Conservation (phyloP, 1,140 invertebrate genomes). For the Ceratoteleas bidentatus region DNA sequence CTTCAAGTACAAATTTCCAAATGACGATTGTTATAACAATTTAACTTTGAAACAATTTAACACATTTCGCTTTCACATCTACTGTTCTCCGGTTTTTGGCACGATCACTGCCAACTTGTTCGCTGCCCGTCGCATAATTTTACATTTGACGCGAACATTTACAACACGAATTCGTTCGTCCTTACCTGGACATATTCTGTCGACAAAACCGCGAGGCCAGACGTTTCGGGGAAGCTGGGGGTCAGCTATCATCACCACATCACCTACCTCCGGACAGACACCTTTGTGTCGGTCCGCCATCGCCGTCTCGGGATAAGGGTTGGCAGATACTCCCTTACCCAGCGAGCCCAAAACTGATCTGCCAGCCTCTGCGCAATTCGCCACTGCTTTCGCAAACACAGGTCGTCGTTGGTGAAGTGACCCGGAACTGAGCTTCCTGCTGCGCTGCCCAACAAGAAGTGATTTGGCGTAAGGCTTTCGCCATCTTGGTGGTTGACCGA, state of each 20-base stretch:
- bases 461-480: slow-evolving; percentile 65
- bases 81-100: neutral
- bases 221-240: neutral
- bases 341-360: slow-evolving; percentile 67
- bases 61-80: no score
- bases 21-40: no score
- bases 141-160: neutral
- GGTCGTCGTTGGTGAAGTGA: neutral
- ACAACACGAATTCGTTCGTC: neutral
- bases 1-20: no score
- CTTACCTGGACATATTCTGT: neutral
- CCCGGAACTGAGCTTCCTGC: neutral
- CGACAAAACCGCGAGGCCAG: slow-evolving; percentile 19
- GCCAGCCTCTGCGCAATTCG: slow-evolving; percentile 38
- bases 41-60: neutral
- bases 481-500: slow-evolving; percentile 49
- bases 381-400: slow-evolving; percentile 8
- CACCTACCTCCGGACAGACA: neutral
- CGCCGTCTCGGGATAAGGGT: slow-evolving; percentile 23
- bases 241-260: neutral
- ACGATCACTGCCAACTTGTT: neutral
- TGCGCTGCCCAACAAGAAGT: slow-evolving; percentile 61
- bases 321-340: slow-evolving; percentile 62
- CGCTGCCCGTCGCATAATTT: neutral
- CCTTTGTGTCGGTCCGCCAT: neutral